Evolutionary conservation across 23 tunicate species (phyloP), one percentile per base, ranked within the genome.

Genomic region (Ascidia mentula): DNA sequence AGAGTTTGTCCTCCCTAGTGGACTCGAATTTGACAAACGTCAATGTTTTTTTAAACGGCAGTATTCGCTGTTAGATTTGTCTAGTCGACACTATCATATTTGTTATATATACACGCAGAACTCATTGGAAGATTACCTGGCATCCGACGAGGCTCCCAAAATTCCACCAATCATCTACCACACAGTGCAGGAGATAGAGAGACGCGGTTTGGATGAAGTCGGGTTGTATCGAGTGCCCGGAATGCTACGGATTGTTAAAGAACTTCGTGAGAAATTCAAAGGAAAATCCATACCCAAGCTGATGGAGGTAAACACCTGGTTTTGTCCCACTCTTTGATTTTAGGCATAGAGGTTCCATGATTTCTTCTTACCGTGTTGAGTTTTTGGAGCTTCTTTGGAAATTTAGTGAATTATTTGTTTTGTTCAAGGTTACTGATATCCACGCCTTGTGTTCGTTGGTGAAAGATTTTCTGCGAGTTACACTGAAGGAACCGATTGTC

Each of bases 401-500:
- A 77, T 45, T 31, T 12, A 28, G 77, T 24, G n/a, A 28, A 15
- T 26, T 45, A 20, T 18, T 22, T 13, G 18, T 45, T 18, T 31
- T 8, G 8, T 59, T 38, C n/a, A 0, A 86, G 90, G 84, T 86
- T 0, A 65, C 40, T 13, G 98, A 92, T 40, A 80, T 92, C 0
- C 98, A 92, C 40, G 83, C 98, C 31, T 72, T 92, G 45, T 92
- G 98, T 38, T 92, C 98, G 2, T 78, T 92, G 37, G 98, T 92
- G 35, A 92, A 92, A 88, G 92, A 92, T 59, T 92, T 92, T 45
- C 61, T 92, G 76, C 38, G 98, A 32, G 89, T 85, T 26, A 76
- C 86, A 9, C 59, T 92, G 32, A 80, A 77, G 4, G 93, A 92
- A 69, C 93, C 98, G 20, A 79, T 92, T 69, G 35, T 92, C n/a